A percentile compares a stretch with the other conserved stretches of the same genome.
Conservation (phyloP, 2,113 vertebrate species). For the Dryoscopus gambensis region DNA sequence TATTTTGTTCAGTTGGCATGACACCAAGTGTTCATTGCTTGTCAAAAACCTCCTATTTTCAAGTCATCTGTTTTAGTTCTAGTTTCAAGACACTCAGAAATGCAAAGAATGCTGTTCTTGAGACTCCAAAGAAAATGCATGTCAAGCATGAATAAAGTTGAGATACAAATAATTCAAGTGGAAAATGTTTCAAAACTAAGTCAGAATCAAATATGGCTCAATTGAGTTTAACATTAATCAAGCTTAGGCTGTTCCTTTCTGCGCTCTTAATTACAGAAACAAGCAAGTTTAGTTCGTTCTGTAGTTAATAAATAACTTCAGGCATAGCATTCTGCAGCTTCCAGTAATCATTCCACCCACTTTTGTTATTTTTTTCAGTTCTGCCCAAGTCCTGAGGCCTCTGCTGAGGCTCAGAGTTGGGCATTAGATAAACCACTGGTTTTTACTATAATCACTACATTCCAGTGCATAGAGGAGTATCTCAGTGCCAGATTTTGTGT, state of each 20-base stretch:
- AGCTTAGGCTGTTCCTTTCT: not conserved
- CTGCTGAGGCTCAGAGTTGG: not conserved
- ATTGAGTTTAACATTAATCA: not conserved
- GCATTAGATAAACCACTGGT: not conserved
- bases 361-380: not conserved
- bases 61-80: not conserved
- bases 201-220: not conserved
- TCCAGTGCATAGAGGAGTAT: not conserved
- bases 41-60: not conserved
- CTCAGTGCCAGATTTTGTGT: not conserved
- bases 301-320: not conserved
- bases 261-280: not conserved
- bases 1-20: not conserved
- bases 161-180: not conserved
- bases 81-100: not conserved
- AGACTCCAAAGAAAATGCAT: not conserved
- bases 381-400: not conserved
- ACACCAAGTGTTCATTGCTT: not conserved
- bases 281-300: not conserved
- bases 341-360: not conserved
- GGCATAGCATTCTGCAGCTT: not conserved
- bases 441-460: not conserved
- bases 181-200: not conserved
- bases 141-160: not conserved
- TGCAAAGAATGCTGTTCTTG: not conserved